Conservation (phyloP, 1,140 invertebrate species). For the Drosophila pseudoananassae region DNA sequence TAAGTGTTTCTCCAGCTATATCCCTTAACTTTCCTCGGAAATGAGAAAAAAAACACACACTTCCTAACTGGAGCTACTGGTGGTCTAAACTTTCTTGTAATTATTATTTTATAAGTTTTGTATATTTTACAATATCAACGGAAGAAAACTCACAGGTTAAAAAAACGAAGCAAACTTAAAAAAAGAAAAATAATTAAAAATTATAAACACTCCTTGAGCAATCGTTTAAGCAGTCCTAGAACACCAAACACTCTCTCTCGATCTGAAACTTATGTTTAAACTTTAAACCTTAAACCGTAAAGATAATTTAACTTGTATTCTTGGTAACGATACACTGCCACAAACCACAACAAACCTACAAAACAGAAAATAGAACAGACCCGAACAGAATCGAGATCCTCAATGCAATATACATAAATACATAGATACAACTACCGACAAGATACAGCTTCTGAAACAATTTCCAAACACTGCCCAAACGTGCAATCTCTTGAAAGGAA, state of each 20-base stretch:
- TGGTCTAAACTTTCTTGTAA: constrained; percentile 71
- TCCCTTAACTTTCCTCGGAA: constrained; percentile 16
- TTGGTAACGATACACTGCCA: constrained; percentile 69
- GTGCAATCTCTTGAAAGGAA: constrained; percentile 75
- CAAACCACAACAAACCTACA: constrained; percentile 24
- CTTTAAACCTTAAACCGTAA: constrained; percentile 23
- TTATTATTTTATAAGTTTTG: constrained; percentile 72
- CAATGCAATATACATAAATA: constrained; percentile 50
- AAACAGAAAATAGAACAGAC: constrained; percentile 25
- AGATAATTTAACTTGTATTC: constrained; percentile 34
- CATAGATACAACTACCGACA: not conserved
- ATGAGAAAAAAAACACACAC: constrained; percentile 12
- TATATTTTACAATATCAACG: constrained; percentile 39
- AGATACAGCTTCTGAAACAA: constrained; percentile 39
- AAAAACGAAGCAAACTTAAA: constrained; percentile 11
- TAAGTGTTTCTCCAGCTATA: constrained; percentile 64
- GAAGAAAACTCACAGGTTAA: constrained; percentile 33
- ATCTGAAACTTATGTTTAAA: constrained; percentile 38
- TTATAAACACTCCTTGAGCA: constrained; percentile 26
- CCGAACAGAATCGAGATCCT: constrained; percentile 20
- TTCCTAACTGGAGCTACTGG: constrained; percentile 56
- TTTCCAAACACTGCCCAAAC: constrained; percentile 80
- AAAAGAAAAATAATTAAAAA: not conserved
- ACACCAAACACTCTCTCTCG: constrained; percentile 31
- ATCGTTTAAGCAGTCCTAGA: constrained; percentile 31